Conservation (phyloP, 2,888 invertebrate species). For the Mythimna loreyi region DNA sequence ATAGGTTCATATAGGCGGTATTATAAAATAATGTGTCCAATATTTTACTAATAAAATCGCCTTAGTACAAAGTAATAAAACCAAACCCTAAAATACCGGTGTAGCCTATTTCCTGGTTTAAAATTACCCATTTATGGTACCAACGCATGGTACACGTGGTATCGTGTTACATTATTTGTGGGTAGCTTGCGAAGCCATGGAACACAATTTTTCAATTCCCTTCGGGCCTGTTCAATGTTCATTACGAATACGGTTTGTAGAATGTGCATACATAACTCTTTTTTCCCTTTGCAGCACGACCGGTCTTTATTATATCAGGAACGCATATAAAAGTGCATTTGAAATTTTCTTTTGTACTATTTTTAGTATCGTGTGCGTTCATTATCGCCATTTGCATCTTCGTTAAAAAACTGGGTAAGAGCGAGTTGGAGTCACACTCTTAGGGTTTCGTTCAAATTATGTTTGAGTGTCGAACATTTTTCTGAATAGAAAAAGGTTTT, state of each 20-base stretch:
- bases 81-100: background rate
- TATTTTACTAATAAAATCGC: too few species aligned
- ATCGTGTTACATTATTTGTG: conserved; percentile 48
- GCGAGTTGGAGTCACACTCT: too few species aligned
- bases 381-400: conserved; percentile 14
- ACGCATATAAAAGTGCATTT: conserved; percentile 21
- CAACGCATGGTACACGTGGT: conserved; percentile 15
- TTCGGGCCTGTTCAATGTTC: conserved; percentile 65
- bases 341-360: conserved; percentile 11
- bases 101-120: background rate
- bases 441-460: too few species aligned
- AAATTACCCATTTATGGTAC: conserved; percentile 21
- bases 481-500: too few species aligned
- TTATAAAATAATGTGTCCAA: too few species aligned
- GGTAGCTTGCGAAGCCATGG: conserved; percentile 45
- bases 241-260: conserved; percentile 57
- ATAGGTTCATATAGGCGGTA: too few species aligned
- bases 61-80: background rate
- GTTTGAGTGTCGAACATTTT: too few species aligned
- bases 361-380: conserved; percentile 7
- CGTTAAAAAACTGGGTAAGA: too few species aligned
- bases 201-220: conserved; percentile 66
- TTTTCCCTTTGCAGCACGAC: conserved; percentile 22
- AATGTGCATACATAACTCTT: conserved; percentile 54
- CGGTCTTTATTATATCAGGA: conserved; percentile 26